Percentiles rank a stretch among this genome's conserved stretches.
These are phyloP conservation scores for Zeus faber DNA, from an alignment of 2,113 vertebrate species.

Conservation along the genomic window DNA sequence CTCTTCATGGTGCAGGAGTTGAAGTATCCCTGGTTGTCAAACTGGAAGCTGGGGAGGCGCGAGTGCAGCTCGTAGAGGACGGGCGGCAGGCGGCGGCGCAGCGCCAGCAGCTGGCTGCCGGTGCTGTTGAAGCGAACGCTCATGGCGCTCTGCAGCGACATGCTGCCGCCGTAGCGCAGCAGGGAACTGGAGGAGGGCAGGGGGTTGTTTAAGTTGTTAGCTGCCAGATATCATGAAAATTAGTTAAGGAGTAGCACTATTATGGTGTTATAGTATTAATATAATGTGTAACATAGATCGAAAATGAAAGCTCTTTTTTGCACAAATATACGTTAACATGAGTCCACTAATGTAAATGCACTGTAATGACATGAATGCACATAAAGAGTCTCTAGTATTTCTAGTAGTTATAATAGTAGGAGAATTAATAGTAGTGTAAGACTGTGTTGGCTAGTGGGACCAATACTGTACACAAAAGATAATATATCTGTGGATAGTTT, in stretches of 20 bases:
- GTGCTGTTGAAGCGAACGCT: conserved; percentile 97
- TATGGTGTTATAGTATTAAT: too few relatives aligned
- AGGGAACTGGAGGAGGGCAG: conserved; percentile 77
- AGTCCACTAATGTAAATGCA: too few relatives aligned
- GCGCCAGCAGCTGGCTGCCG: conserved; percentile 90
- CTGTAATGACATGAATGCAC: too few relatives aligned
- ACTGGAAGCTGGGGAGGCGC: conserved; percentile 95
- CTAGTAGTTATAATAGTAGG: neutral
- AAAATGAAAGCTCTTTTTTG: too few relatives aligned
- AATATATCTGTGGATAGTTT: too few relatives aligned
- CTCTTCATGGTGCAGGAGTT: conserved; percentile 99
- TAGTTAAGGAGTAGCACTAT: too few relatives aligned
- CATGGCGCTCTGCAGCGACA: conserved; percentile 97
- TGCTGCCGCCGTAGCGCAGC: conserved; percentile 92
- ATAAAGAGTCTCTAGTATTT: too few relatives aligned
- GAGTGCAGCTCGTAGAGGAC: conserved; percentile 98
- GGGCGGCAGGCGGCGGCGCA: conserved; percentile 90
- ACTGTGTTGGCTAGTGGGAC: too few relatives aligned
- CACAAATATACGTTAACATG: too few relatives aligned
- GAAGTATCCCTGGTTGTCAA: conserved; percentile 99
- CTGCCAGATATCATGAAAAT: neutral
- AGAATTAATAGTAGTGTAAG: too few relatives aligned
- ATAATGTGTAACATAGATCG: neutral
- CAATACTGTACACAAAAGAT: too few relatives aligned
- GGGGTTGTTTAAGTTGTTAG: neutral